These are phyloP conservation scores for Parazoanthus darwini DNA, from an alignment of 92 coral and sea anemone genomes.

Conservation along the genomic window DNA sequence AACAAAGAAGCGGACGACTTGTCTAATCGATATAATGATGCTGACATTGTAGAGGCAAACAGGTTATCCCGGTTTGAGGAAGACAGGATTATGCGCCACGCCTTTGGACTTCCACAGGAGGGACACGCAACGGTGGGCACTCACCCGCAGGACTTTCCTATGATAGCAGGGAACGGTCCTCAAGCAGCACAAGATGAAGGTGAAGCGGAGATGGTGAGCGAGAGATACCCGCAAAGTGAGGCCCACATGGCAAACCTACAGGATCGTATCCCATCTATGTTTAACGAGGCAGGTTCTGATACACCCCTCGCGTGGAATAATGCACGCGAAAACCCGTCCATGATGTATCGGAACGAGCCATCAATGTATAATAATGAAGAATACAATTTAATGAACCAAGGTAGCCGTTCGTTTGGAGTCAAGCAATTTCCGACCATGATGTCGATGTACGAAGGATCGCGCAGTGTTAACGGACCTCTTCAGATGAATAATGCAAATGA, in stretches of 20 bases:
- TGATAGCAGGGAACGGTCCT: background rate
- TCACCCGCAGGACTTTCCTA: conserved; percentile 16
- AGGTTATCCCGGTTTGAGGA: conserved; percentile 40
- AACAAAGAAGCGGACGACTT: conserved; percentile 36
- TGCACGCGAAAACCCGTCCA: background rate
- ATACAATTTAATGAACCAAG: conserved; percentile 22
- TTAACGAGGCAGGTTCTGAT: conserved; percentile 8
- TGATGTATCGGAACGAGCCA: background rate
- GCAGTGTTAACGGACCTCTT: background rate
- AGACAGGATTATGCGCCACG: conserved; percentile 35
- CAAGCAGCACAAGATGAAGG: background rate
- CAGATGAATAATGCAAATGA: background rate
- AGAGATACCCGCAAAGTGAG: background rate
- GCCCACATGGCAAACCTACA: conserved; percentile 12
- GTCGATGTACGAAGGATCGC: background rate
- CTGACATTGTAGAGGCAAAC: conserved; percentile 30
- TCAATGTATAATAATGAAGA: background rate
- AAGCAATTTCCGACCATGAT: conserved; percentile 6
- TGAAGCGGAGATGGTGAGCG: background rate
- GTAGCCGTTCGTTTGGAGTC: background rate
- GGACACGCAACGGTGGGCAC: conserved; percentile 28
- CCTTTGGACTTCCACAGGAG: conserved; percentile 29
- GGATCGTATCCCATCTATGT: background rate
- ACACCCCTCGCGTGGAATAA: conserved; percentile 1
- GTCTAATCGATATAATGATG: conserved; percentile 16